Base-by-base conservation (phyloP, 1,140 invertebrate species). In the Cydia fagiglandana region DNA sequence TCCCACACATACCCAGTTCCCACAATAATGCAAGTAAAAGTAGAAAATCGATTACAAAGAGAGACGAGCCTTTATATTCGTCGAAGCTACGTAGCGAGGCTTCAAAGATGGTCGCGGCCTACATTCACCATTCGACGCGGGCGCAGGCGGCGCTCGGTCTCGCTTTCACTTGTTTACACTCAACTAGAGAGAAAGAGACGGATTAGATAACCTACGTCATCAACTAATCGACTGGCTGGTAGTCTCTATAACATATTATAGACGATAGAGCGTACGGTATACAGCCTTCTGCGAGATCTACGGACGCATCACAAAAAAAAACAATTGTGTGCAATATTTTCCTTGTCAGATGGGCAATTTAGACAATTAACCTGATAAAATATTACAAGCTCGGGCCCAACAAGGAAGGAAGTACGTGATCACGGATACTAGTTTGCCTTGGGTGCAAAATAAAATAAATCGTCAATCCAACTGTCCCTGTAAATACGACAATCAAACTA, bases 101-200 rank as follows among this genome's bases (percentile, higher is more conserved):
- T 90, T 87, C 83, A 86, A 88, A 89, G 87, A 91, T 90, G 88
- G 89, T 90, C 86, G 86, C 89, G 89, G 88, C 91, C 89, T 91
- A 92, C 91, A 91, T 91, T 92, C 86, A 89, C 90, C 84, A 84
- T 89, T 84, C 88, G 89, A 86, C 86, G 86, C 85, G 83, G 83
- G 85, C 87, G 86, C 86, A 88, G 80, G 82, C 82, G 78, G 73
- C 77, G 24, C 61, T 50, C 80, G 77, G 28, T 87, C 89, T 85
- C 83, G 79, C 84, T 87, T 84, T 83, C 83, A 78, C 83, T 76
- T 81, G 47, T 56, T 12, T 7, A 74, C 53, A 77, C 41, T 30
- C 15, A 13, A 28, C 28, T 73, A 41, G 81, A 75, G 45, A 61
- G 82, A 86, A 68, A 41, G 81, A 80, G 84, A 89, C 79, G 75